Evolutionary conservation across 1,140 invertebrate genomes (phyloP).

Genomic region (Carcinoscorpius rotundicauda): DNA sequence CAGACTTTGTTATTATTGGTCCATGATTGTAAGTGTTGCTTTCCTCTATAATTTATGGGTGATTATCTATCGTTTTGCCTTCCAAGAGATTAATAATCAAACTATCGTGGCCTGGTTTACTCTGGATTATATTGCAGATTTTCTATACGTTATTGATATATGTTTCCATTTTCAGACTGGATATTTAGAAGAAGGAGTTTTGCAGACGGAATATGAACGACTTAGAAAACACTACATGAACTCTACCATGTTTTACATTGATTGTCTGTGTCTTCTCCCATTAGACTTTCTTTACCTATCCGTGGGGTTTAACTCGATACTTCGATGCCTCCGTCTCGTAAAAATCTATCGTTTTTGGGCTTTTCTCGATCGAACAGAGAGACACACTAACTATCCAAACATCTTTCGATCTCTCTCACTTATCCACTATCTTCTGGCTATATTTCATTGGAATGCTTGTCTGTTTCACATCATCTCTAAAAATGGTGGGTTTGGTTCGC

Average conservation of each 20-base stretch:
- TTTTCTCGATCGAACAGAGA: conserved; percentile 93
- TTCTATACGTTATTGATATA: conserved; percentile 92
- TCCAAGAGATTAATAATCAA: conserved; percentile 61
- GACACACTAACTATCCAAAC: conserved; percentile 97
- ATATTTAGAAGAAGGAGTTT: conserved; percentile 86
- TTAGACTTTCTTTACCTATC: conserved; percentile 96
- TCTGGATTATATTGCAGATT: conserved; percentile 91
- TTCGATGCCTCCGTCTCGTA: conserved; percentile 89
- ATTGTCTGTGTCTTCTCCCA: conserved; percentile 92
- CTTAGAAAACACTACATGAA: conserved; percentile 96
- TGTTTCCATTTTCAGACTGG: conserved; percentile 94
- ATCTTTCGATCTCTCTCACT: conserved; percentile 81
- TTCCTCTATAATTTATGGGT: conserved; percentile 99
- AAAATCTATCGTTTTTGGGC: conserved; percentile 97
- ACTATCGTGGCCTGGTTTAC: conserved; percentile 89
- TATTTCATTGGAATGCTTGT: conserved; percentile 99
- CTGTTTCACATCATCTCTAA: conserved; percentile 90
- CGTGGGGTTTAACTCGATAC: conserved; percentile 93
- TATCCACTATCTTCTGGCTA: conserved; percentile 90
- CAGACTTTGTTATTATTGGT: conserved; percentile 88
- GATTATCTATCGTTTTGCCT: conserved; percentile 96
- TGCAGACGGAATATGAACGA: conserved; percentile 89
- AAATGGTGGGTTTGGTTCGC: conserved; percentile 81
- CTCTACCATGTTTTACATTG: conserved; percentile 96
- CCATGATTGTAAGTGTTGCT: conserved; percentile 90